Evolutionary conservation across 2,113 vertebrate genomes (phyloP).

Genomic region (Gracilinanus agilis): DNA sequence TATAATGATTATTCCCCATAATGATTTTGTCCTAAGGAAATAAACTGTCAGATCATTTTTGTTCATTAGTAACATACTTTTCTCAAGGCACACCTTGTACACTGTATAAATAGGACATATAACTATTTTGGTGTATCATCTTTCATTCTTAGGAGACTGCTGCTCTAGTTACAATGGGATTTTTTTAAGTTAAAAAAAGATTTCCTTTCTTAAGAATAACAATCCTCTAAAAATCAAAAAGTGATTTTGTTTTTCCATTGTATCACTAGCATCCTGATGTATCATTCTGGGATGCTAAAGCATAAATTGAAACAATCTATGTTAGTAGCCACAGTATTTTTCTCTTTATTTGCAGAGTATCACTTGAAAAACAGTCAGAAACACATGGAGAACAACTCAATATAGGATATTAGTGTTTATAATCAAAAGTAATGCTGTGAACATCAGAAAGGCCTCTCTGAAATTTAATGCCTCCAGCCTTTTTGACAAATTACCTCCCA

Average conservation of each 20-base stretch:
- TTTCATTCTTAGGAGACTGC: conserved; percentile 52
- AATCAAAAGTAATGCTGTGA: conserved; percentile 26
- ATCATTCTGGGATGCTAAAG: conserved; percentile 73
- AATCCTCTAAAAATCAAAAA: conserved; percentile 66
- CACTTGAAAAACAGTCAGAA: conserved; percentile 4
- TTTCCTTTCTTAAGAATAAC: conserved; percentile 33
- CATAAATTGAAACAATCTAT: conserved; percentile 55
- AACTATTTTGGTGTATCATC: conserved; percentile 70
- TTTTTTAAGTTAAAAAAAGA: conserved; percentile 62
- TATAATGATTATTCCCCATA: conserved; percentile 57
- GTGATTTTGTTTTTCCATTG: conserved; percentile 71
- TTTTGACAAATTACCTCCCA: conserved; percentile 41
- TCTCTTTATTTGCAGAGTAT: not conserved
- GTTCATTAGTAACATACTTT: conserved; percentile 53
- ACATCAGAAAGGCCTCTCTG: not conserved
- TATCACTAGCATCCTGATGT: conserved; percentile 67
- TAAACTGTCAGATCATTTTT: not conserved
- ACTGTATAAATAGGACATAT: not conserved
- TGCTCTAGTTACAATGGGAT: conserved; percentile 67
- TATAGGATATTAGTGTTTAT: not conserved
- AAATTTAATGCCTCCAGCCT: conserved; percentile 17
- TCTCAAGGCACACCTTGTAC: not conserved
- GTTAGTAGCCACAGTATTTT: not conserved
- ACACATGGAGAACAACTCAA: not conserved
- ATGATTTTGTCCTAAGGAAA: conserved; percentile 50